Conservation (phyloP, 2,888 invertebrate genomes). For the Heliconius aoede region DNA sequence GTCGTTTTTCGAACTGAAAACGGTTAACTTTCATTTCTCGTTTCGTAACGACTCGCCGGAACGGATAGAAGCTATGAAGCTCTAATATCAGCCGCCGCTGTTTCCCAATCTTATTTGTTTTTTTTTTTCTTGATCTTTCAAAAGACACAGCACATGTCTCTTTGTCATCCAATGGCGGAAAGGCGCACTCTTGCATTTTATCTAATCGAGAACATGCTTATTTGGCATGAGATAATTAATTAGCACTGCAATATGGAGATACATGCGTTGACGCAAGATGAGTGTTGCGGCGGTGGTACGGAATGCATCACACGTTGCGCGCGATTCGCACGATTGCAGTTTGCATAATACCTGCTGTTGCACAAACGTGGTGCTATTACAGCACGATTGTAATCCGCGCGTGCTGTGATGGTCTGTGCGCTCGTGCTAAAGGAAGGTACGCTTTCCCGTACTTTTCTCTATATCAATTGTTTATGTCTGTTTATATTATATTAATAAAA, state of each 20-base stretch:
- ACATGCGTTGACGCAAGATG: constrained; percentile 39
- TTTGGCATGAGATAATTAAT: constrained; percentile 22
- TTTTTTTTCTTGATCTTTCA: constrained; percentile 53
- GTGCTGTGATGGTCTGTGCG: constrained; percentile 72
- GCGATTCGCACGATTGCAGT: constrained; percentile 74
- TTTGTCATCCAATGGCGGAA: constrained; percentile 53
- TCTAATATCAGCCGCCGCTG: constrained; percentile 54
- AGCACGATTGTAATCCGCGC: constrained; percentile 74
- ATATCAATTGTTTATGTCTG: constrained; percentile 11
- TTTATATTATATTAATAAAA: too few species aligned
- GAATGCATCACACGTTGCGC: constrained; percentile 63
- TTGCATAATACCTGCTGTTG: constrained; percentile 71
- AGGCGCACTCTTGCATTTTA: constrained; percentile 45
- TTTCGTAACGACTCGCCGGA: constrained; percentile 77
- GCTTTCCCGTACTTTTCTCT: constrained; percentile 73
- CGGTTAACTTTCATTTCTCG: constrained; percentile 75
- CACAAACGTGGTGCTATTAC: constrained; percentile 72
- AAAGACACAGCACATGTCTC: constrained; percentile 29
- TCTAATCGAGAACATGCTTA: constrained; percentile 15
- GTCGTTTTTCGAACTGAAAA: constrained; percentile 69
- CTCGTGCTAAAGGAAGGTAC: constrained; percentile 64
- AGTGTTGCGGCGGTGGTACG: constrained; percentile 33
- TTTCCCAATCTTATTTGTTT: constrained; percentile 60
- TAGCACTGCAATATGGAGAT: constrained; percentile 29
- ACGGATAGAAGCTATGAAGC: constrained; percentile 66